phyloP scores from a whole-genome alignment of 2,888 invertebrate species.

The Coleophora flavipennella region DNA sequence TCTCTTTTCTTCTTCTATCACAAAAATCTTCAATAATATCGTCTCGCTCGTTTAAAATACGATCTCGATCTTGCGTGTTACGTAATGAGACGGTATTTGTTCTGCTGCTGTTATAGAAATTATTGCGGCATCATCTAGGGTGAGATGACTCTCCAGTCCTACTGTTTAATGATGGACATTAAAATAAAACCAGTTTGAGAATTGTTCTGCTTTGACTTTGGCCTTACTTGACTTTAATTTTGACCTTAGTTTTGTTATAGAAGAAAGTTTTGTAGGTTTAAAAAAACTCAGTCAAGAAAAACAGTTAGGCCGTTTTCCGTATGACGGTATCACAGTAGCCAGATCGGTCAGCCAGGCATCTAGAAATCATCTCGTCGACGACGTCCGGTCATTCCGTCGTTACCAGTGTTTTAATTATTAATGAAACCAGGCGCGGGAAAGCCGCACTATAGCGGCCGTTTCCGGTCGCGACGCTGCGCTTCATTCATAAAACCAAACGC shows the following conservation, averaged over 20 bases:
- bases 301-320: no score
- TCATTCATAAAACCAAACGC: slow-evolving; percentile 64
- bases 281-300: no score
- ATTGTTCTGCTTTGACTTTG: slow-evolving; percentile 2
- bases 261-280: no score
- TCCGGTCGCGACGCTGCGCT: slow-evolving; percentile 69
- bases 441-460: slow-evolving; percentile 66
- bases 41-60: slow-evolving; percentile 16
- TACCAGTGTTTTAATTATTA: slow-evolving; percentile 69
- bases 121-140: slow-evolving; percentile 46
- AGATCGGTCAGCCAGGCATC: no score
- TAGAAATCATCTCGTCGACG: slow-evolving; percentile 64
- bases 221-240: no score
- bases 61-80: slow-evolving; percentile 43
- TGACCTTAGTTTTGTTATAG: no score
- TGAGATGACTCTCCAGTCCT: slow-evolving; percentile 29
- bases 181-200: slow-evolving; percentile 10
- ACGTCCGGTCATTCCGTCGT: slow-evolving; percentile 66
- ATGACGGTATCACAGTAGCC: slow-evolving; percentile 11
- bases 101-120: slow-evolving; percentile 52
- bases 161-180: slow-evolving; percentile 50
- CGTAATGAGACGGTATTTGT: slow-evolving; percentile 61
- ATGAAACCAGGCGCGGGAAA: slow-evolving; percentile 70
- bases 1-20: no score
- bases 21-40: no score